Percentiles rank a stretch among this genome's conserved stretches.
Conservation (phyloP, 2,797 vertebrate genomes). For the Paguma larvata region DNA sequence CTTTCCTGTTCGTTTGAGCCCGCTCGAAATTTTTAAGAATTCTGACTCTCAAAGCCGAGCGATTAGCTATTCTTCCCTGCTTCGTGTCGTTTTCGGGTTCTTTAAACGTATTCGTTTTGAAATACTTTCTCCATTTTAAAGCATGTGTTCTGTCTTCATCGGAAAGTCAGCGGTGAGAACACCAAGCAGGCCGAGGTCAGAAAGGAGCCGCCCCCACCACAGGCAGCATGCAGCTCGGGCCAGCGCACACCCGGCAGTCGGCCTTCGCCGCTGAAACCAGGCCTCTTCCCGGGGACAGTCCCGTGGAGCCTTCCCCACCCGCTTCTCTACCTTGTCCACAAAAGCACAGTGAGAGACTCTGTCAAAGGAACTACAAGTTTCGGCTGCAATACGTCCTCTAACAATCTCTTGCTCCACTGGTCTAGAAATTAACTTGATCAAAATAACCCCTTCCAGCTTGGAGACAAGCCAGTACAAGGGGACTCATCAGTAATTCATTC, state of each 20-base stretch:
- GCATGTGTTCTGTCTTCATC: background rate
- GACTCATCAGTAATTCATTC: slow-evolving; percentile 39
- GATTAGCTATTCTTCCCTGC: background rate
- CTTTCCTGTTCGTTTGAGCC: background rate
- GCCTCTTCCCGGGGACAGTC: background rate
- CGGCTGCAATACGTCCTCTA: slow-evolving; percentile 47
- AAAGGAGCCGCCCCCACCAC: background rate
- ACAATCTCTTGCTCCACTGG: slow-evolving; percentile 69
- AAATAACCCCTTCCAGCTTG: slow-evolving; percentile 64
- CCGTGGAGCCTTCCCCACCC: background rate
- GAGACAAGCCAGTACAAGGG: slow-evolving; percentile 30
- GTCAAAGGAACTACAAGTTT: slow-evolving; percentile 56
- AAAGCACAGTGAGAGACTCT: slow-evolving; percentile 33
- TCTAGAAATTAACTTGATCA: slow-evolving; percentile 67
- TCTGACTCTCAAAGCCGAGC: background rate
- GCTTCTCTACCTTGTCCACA: slow-evolving; percentile 16
- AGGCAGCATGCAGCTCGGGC: background rate
- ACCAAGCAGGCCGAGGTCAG: background rate
- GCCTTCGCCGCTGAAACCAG: background rate
- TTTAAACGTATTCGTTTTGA: background rate
- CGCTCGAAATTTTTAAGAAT: background rate
- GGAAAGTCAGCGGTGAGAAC: slow-evolving; percentile 18
- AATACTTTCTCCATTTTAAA: background rate
- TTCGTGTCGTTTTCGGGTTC: background rate
- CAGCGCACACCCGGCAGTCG: background rate